A percentile compares a stretch with the other conserved stretches of the same genome.
Evolutionary conservation across 2,888 invertebrate genomes (phyloP).

Genomic region (Tuberolachnus salignus): DNA sequence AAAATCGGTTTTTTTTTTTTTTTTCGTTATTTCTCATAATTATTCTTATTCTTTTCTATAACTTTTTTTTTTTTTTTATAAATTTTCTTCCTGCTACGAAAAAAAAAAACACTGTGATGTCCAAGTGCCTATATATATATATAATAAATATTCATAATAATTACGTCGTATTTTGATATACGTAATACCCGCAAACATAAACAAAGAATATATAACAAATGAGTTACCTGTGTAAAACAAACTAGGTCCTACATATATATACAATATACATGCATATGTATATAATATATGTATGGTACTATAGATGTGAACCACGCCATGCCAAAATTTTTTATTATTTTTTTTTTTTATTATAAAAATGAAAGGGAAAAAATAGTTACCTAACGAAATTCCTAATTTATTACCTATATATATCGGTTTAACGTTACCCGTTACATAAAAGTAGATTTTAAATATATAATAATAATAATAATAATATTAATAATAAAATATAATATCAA

Average conservation of each 20-base stretch:
- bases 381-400: slow-evolving; percentile 55
- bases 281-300: background rate
- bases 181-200: background rate
- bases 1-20: slow-evolving; percentile 23
- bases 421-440: slow-evolving; percentile 53
- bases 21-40: background rate
- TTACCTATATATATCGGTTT: slow-evolving; percentile 36
- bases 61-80: slow-evolving; percentile 12
- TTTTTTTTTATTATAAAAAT: slow-evolving; percentile 44
- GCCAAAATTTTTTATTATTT: slow-evolving; percentile 36
- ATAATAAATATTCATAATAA: slow-evolving; percentile 2
- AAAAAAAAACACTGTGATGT: slow-evolving; percentile 50
- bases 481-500: slow-evolving; percentile 17
- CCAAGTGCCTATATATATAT: slow-evolving; percentile 47
- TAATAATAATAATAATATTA: too few species aligned
- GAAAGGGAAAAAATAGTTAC: slow-evolving; percentile 52
- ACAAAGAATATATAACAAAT: background rate
- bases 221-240: slow-evolving; percentile 50
- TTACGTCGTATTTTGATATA: background rate
- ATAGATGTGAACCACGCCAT: slow-evolving; percentile 36
- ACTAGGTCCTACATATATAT: slow-evolving; percentile 12
- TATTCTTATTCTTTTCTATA: background rate
- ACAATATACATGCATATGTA: background rate
- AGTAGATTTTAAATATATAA: slow-evolving; percentile 43
- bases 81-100: slow-evolving; percentile 16